Conservation (phyloP, 2,797 vertebrate species). For the Clarias fuscus region DNA sequence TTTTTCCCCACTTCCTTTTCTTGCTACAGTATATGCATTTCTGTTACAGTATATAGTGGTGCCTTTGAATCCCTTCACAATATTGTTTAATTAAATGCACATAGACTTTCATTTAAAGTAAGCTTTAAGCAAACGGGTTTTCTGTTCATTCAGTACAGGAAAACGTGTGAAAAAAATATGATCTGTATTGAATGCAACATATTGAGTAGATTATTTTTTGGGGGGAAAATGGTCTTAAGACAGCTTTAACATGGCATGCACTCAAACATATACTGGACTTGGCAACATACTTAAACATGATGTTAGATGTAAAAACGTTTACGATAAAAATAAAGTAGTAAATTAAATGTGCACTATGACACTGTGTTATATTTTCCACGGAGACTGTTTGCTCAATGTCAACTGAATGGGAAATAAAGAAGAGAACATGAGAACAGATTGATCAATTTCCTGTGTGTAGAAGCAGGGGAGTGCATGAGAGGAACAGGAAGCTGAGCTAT, state of each 20-base stretch:
- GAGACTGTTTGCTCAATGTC: neutral
- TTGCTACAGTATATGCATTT: no score
- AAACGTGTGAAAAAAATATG: neutral
- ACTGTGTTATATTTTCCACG: neutral
- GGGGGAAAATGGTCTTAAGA: neutral
- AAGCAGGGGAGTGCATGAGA: conserved; percentile 16
- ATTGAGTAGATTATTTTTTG: neutral
- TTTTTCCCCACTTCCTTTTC: neutral
- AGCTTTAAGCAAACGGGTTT: neutral
- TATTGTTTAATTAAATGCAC: neutral
- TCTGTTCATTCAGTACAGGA: neutral
- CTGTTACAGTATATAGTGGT: neutral
- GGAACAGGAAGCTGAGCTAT: conserved; percentile 33
- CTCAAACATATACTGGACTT: neutral
- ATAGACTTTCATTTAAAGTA: neutral
- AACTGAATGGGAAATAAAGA: conserved; percentile 8
- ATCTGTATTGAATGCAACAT: neutral
- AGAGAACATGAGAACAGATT: conserved; percentile 28
- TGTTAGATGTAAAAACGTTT: neutral
- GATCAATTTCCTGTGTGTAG: conserved; percentile 33
- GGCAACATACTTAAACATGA: neutral
- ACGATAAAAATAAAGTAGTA: neutral
- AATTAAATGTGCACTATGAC: no score
- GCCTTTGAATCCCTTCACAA: neutral
- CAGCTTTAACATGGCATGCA: neutral